Evolutionary conservation across 2,888 invertebrate species (phyloP).

Genomic region (Anticlea derivata): DNA sequence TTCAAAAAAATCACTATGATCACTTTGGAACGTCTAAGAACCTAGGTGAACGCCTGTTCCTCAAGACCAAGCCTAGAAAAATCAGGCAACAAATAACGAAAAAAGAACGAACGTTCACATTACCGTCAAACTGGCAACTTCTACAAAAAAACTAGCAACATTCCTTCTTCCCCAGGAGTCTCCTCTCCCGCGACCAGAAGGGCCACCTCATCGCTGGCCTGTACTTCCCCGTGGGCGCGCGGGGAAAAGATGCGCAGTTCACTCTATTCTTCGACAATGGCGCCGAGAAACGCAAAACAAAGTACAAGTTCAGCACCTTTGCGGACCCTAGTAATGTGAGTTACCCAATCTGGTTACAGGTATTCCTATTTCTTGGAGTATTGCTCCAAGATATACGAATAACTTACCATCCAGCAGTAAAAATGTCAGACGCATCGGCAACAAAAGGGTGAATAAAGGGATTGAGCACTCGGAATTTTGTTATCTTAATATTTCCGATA

Average conservation of each 20-base stretch:
- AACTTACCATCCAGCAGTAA: too few species aligned
- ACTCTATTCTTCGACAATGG: constrained; percentile 91
- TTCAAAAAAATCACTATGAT: too few species aligned
- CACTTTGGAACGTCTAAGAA: too few species aligned
- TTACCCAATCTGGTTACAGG: background rate
- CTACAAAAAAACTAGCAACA: background rate
- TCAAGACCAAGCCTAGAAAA: too few species aligned
- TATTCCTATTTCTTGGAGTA: background rate
- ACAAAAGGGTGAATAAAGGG: too few species aligned
- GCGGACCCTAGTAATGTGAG: constrained; percentile 83
- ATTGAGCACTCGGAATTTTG: too few species aligned
- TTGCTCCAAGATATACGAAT: too few species aligned
- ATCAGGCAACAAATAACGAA: too few species aligned
- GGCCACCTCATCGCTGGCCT: constrained; percentile 93
- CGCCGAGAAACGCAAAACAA: constrained; percentile 87
- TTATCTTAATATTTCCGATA: too few species aligned
- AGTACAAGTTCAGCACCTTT: constrained; percentile 90
- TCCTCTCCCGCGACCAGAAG: constrained; percentile 92
- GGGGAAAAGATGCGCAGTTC: constrained; percentile 84
- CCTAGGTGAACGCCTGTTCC: too few species aligned
- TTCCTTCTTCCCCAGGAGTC: constrained; percentile 80
- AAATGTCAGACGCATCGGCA: too few species aligned
- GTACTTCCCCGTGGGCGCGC: constrained; percentile 89
- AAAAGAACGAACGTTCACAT: too few species aligned
- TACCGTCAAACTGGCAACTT: background rate